These are phyloP conservation scores for Harpagoxenus sublaevis DNA, from an alignment of 2,888 invertebrate genomes.

Conservation along the genomic window DNA sequence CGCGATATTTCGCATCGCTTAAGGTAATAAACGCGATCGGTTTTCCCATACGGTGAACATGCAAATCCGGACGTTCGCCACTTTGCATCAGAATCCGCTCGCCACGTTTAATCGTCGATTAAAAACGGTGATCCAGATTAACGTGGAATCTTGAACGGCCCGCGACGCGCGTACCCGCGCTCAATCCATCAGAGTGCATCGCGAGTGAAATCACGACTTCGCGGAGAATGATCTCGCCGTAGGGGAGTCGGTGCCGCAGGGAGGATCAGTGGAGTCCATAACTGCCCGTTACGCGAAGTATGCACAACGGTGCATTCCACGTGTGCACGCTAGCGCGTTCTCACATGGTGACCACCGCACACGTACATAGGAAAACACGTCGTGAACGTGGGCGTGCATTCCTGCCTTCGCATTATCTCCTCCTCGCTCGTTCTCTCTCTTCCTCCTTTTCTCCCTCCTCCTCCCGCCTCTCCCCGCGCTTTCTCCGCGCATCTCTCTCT, in stretches of 20 bases:
- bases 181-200: constrained; percentile 28
- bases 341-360: constrained; percentile 79
- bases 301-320: constrained; percentile 81
- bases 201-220: constrained; percentile 2
- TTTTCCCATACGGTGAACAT: constrained; percentile 22
- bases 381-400: constrained; percentile 84
- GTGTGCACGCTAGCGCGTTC: constrained; percentile 77
- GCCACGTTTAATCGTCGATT: constrained; percentile 17
- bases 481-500: constrained; percentile 21
- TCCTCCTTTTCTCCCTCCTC: constrained; percentile 48
- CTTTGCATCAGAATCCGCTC: background rate
- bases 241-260: constrained; percentile 60
- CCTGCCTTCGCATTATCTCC: constrained; percentile 83
- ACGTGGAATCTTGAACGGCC: constrained; percentile 35
- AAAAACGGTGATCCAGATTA: constrained; percentile 37
- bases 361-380: constrained; percentile 82
- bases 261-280: constrained; percentile 77
- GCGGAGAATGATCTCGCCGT: constrained; percentile 40
- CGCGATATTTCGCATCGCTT: constrained; percentile 39
- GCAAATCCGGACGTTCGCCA: constrained; percentile 21
- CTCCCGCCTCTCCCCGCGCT: constrained; percentile 37
- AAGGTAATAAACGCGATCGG: constrained; percentile 41
- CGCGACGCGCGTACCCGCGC: background rate
- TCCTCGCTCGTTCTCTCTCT: constrained; percentile 64
- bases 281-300: constrained; percentile 78